Conservation (phyloP, 2,797 vertebrate genomes). For the Chanos chanos region DNA sequence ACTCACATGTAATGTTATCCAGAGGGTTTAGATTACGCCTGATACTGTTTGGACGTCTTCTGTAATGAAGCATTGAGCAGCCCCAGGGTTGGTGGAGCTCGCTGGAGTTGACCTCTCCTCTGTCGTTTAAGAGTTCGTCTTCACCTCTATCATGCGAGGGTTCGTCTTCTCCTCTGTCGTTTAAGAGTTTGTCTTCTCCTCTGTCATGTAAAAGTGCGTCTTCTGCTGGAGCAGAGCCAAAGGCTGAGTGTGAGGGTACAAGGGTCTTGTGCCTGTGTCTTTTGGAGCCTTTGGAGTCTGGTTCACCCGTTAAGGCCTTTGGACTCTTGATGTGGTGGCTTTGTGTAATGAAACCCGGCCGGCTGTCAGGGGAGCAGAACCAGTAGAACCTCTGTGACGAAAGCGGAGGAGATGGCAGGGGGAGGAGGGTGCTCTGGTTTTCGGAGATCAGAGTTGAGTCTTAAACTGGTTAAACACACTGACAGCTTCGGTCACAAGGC, state of each 20-base stretch:
- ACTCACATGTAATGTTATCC: too few relatives aligned
- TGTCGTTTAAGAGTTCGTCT: too few relatives aligned
- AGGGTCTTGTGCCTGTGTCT: conserved; percentile 13
- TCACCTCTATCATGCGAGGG: too few relatives aligned
- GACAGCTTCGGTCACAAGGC: conserved; percentile 38
- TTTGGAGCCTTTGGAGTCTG: conserved; percentile 34
- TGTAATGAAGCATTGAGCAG: conserved; percentile 27
- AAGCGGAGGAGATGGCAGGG: conserved; percentile 10
- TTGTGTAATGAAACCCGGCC: conserved; percentile 44
- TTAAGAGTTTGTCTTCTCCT: too few relatives aligned
- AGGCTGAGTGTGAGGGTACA: conserved; percentile 1
- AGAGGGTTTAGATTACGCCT: conserved; percentile 5
- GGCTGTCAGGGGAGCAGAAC: conserved; percentile 12
- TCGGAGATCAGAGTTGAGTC: conserved; percentile 35
- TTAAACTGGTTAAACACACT: conserved; percentile 43
- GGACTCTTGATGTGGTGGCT: conserved; percentile 23
- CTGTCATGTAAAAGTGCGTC: conserved; percentile 20
- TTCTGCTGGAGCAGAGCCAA: conserved; percentile 15
- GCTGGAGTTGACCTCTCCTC: too few relatives aligned
- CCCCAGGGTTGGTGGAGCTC: not conserved
- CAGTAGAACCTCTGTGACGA: conserved; percentile 31
- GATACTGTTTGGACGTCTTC: conserved; percentile 35
- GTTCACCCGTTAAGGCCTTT: conserved; percentile 20
- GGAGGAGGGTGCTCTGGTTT: conserved; percentile 2
- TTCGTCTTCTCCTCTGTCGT: too few relatives aligned